Evolutionary conservation across 2,888 invertebrate species (phyloP).

Genomic region (Folsomia candida): DNA sequence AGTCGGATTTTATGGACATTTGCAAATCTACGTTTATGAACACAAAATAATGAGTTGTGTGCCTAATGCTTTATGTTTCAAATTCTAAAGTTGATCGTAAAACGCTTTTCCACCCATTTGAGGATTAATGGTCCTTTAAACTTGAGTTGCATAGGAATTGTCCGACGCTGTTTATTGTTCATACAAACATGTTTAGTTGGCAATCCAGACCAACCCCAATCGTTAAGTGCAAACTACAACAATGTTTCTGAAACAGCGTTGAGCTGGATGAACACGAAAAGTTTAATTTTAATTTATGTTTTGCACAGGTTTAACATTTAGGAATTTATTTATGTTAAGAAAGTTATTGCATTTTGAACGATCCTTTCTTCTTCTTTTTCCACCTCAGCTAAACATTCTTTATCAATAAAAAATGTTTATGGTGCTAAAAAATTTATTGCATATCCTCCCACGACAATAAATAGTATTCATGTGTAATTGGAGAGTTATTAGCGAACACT

Average conservation of each 20-base stretch:
- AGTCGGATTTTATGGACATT: conserved; percentile 34
- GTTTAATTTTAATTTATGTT: conserved; percentile 8
- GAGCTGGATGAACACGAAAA: neutral
- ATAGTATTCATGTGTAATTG: neutral
- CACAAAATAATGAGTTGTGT: conserved; percentile 39
- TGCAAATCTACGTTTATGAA: conserved; percentile 36
- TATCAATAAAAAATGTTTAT: neutral
- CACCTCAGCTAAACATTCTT: neutral
- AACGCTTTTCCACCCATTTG: conserved; percentile 18
- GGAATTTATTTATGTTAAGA: neutral
- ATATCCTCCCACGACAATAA: neutral
- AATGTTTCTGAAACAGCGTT: neutral
- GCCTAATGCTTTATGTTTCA: conserved; percentile 20
- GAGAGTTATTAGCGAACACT: neutral
- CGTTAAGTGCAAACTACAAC: conserved; percentile 11
- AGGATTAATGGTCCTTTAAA: conserved; percentile 15
- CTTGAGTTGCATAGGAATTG: conserved; percentile 11
- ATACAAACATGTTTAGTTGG: conserved; percentile 6
- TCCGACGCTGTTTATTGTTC: neutral
- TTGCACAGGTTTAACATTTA: conserved; percentile 7
- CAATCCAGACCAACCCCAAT: conserved; percentile 12
- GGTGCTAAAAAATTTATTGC: neutral
- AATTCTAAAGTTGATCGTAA: conserved; percentile 20
- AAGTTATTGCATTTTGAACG: neutral
- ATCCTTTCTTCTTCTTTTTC: neutral